Percentiles rank a stretch among this genome's conserved stretches.
Conservation (phyloP, 1,140 invertebrate genomes). For the Aplysia californica region DNA sequence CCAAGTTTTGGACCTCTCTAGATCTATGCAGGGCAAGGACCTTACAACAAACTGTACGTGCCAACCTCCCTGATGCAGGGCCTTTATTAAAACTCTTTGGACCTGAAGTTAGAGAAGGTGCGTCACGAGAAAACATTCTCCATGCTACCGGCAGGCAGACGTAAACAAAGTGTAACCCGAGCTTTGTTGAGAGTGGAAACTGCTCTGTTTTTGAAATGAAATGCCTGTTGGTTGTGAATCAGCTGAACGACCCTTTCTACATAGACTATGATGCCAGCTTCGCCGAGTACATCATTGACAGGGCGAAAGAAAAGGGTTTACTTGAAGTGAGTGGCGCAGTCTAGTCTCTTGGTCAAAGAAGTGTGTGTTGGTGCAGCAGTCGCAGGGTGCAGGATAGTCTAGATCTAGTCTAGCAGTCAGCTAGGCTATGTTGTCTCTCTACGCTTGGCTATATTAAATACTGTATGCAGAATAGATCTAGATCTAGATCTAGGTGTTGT, state of each 20-base stretch:
- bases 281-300: slow-evolving; percentile 75
- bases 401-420: too few relatives aligned
- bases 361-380: too few relatives aligned
- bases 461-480: too few relatives aligned
- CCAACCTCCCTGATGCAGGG: not conserved
- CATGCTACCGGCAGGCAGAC: not conserved
- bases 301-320: slow-evolving; percentile 75
- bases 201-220: slow-evolving; percentile 46
- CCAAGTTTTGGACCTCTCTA: too few relatives aligned
- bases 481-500: too few relatives aligned
- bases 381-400: too few relatives aligned
- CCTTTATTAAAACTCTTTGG: not conserved
- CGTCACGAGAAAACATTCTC: not conserved
- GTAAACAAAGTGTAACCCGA: not conserved
- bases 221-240: slow-evolving; percentile 57
- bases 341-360: too few relatives aligned
- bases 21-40: too few relatives aligned
- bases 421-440: too few relatives aligned
- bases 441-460: too few relatives aligned
- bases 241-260: slow-evolving; percentile 81
- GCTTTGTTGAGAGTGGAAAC: not conserved
- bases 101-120: not conserved
- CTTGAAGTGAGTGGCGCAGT: slow-evolving; percentile 35
- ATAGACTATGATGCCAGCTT: slow-evolving; percentile 82
- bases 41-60: too few relatives aligned